Percentiles rank a stretch among this genome's conserved stretches.
phyloP scores from a whole-genome alignment of 2,797 vertebrate species.

The Monodelphis domestica region DNA sequence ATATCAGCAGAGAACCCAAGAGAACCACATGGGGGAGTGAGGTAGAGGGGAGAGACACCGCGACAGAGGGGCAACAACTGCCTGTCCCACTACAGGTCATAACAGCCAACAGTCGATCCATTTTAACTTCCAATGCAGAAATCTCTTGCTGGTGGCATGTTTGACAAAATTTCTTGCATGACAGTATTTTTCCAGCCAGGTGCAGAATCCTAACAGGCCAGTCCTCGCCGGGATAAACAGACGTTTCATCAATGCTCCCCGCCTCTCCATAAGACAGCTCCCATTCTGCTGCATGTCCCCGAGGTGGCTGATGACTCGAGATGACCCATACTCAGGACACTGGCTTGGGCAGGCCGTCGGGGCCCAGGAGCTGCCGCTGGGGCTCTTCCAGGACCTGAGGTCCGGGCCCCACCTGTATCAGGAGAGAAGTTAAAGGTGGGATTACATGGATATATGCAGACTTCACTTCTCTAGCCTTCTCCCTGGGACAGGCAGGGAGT shows the following conservation, averaged over 20 bases:
- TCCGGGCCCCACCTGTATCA: slow-evolving; percentile 91
- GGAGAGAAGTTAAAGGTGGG: neutral
- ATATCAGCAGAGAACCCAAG: neutral
- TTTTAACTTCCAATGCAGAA: neutral
- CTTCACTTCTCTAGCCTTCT: neutral
- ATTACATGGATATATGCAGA: neutral
- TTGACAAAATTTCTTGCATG: neutral
- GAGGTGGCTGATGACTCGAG: fast-evolving
- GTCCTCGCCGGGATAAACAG: fast-evolving
- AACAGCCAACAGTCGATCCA: neutral
- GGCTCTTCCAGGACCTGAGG: slow-evolving; percentile 88
- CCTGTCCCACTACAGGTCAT: fast-evolving
- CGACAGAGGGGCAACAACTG: neutral
- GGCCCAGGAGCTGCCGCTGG: slow-evolving; percentile 89
- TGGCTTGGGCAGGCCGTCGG: slow-evolving; percentile 88
- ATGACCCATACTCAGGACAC: slow-evolving; percentile 60
- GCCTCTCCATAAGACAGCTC: neutral
- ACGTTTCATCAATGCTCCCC: neutral
- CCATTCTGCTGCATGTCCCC: neutral
- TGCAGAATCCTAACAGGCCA: fast-evolving
- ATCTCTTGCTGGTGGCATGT: neutral
- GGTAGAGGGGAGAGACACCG: neutral
- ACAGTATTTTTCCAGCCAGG: fast-evolving
- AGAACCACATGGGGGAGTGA: neutral
- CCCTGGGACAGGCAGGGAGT: neutral